Percentiles rank a stretch among this genome's conserved stretches.
These are phyloP conservation scores for Aporophyla lueneburgensis DNA, from an alignment of 2,888 invertebrate genomes.

Conservation along the genomic window DNA sequence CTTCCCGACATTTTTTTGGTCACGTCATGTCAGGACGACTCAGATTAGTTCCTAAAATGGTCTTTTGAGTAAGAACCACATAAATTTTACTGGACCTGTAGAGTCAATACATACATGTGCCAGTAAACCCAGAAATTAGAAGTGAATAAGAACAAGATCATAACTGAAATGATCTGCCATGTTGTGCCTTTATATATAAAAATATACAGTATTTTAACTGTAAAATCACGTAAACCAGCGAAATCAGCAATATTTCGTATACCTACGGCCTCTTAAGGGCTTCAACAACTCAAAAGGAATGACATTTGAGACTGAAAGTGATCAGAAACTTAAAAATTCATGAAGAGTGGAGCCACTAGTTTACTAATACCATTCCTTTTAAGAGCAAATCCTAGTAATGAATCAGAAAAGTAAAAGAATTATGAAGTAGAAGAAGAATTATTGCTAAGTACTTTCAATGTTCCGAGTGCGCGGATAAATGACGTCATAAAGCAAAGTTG, in stretches of 20 bases:
- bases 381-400: conserved; percentile 23
- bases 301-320: background rate
- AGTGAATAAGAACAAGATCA: too few species aligned
- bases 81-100: too few species aligned
- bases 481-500: conserved; percentile 53
- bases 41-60: background rate
- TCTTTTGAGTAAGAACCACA: background rate
- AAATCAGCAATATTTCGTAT: too few species aligned
- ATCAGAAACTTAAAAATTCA: conserved; percentile 1
- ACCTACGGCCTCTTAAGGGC: too few species aligned
- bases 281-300: background rate
- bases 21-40: background rate
- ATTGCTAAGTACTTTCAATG: conserved; percentile 51
- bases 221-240: too few species aligned
- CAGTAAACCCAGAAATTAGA: background rate
- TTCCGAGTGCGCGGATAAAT: conserved; percentile 46
- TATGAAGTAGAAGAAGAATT: conserved; percentile 31
- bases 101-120: background rate
- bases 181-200: too few species aligned
- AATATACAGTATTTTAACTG: too few species aligned
- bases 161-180: too few species aligned
- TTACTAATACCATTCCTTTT: conserved; percentile 7
- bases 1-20: background rate
- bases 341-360: background rate
- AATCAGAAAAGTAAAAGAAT: conserved; percentile 37